Conservation (phyloP, 1,140 invertebrate species). For the Bombus pyrosoma region DNA sequence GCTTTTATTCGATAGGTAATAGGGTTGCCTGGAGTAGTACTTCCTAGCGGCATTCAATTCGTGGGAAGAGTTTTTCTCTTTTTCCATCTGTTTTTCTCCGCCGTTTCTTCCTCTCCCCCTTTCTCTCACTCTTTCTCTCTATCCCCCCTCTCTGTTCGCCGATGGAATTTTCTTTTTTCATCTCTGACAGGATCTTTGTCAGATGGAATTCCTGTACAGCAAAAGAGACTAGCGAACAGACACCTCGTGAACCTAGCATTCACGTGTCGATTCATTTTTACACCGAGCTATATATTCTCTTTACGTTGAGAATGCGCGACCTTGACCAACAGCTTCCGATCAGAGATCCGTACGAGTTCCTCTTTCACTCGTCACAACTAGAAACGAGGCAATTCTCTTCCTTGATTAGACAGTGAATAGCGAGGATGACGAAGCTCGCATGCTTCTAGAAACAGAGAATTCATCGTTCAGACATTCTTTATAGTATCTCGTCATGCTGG, state of each 20-base stretch:
- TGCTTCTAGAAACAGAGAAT: not conserved
- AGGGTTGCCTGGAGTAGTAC: not conserved
- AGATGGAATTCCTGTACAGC: not conserved
- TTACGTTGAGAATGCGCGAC: not conserved
- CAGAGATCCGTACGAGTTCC: not conserved
- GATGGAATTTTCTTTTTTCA: not conserved
- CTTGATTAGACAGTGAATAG: not conserved
- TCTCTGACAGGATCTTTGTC: not conserved
- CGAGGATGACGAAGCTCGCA: constrained; percentile 2
- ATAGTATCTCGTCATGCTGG: constrained; percentile 5
- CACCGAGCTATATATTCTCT: not conserved
- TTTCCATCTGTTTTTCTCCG: not conserved
- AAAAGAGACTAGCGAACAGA: not conserved
- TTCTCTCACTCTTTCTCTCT: not conserved
- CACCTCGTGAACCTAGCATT: not conserved
- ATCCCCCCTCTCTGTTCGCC: not conserved
- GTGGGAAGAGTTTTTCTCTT: constrained; percentile 39
- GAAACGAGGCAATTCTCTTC: constrained; percentile 6
- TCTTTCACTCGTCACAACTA: not conserved
- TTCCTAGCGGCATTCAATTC: constrained; percentile 9
- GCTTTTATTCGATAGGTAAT: constrained; percentile 9
- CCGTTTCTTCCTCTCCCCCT: not conserved
- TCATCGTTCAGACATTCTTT: not conserved
- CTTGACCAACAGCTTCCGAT: constrained; percentile 15
- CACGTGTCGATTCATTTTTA: not conserved